Base-by-base conservation (phyloP, 2,888 invertebrate species). In the Meloe dianella region DNA sequence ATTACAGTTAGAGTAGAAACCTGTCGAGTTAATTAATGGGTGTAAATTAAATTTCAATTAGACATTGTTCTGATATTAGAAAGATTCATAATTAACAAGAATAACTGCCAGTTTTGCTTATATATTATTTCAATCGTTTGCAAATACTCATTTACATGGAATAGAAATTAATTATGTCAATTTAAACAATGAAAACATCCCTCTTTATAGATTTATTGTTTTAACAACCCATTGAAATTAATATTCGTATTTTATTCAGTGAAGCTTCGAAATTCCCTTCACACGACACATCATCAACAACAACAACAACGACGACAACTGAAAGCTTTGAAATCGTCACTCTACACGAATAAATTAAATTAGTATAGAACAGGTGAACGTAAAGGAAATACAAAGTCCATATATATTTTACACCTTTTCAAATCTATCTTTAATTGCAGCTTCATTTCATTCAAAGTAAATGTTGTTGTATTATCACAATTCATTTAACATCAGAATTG, bases 401-500 rank as follows among this genome's bases (percentile, higher is more conserved):
- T n/a, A n/a, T n/a, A n/a, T n/a, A 1, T 32, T 32, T 2, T 32
- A 7, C 10, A 41, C 17, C 41, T 17, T 8, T 8, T 41, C 0
- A 41, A 41, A 41, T 17, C n/a, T 8, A 17, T 41, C 41, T 2
- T 41, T 41, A 41, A 41, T 17, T n/a, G 17, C 41, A 41, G 17
- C 7, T 17, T 6, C n/a, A 41, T 41, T 17, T n/a, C 8, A 41
- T 41, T 41, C n/a, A 41, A 17, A 7, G n/a, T 7, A 7, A n/a
- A 41, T 41, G 17, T 41, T 41, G 41, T 41, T 41, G 41, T 41
- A 41, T 41, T 41, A n/a, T 41, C n/a, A 41, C 17, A 41, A 17
- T 41, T 41, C 17, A n/a, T 1, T 41, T 41, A 41, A 17, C n/a
- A 17, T 17, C 41, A 41, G 41, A 41, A 41, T 41, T 17, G 41